A percentile compares a stretch with the other conserved stretches of the same genome.
These are phyloP conservation scores for Pachycephala philippinensis DNA, from an alignment of 2,113 vertebrate genomes.

Conservation along the genomic window DNA sequence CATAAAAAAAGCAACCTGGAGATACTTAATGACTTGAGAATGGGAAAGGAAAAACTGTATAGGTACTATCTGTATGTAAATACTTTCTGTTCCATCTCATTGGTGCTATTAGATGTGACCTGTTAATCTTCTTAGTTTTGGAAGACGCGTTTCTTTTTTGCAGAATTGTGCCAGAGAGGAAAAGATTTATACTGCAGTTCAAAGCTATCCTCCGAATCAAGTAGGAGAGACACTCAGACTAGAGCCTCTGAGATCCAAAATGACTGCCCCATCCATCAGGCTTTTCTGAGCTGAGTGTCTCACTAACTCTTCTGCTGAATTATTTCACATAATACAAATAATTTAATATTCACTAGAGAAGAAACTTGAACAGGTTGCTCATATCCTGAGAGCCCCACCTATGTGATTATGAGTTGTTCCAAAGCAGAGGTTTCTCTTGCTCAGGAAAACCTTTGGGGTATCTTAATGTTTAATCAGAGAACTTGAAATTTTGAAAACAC, in stretches of 20 bases:
- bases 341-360: conserved; percentile 11
- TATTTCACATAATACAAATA: background rate
- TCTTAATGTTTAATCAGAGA: background rate
- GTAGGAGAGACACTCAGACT: background rate
- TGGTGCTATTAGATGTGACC: background rate
- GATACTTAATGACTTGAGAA: background rate
- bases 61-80: background rate
- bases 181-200: background rate
- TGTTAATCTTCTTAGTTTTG: background rate
- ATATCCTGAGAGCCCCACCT: background rate
- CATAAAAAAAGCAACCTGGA: background rate
- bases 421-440: background rate
- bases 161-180: background rate
- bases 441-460: background rate
- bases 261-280: background rate
- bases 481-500: background rate
- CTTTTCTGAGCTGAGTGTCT: background rate
- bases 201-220: background rate
- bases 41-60: background rate
- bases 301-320: background rate
- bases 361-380: background rate
- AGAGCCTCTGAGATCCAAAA: background rate
- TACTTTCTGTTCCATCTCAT: background rate
- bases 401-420: background rate
- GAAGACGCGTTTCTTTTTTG: background rate